Percentiles rank a stretch among this genome's conserved stretches.
These are phyloP conservation scores for Synanceia verrucosa DNA, from an alignment of 2,797 vertebrate genomes.

Conservation along the genomic window DNA sequence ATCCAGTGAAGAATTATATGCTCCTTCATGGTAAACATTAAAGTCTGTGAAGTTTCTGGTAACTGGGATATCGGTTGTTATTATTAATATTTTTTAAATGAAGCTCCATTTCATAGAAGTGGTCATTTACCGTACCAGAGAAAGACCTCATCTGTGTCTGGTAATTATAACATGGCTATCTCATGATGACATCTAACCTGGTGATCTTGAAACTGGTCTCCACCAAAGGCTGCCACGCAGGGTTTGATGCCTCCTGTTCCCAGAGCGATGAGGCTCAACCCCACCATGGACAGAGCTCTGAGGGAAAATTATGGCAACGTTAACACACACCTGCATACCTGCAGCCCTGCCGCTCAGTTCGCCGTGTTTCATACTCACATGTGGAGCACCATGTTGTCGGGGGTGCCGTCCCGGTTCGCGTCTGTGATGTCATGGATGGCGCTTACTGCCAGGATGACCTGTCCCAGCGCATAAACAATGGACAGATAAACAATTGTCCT, in stretches of 20 bases:
- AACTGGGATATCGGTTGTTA: no score
- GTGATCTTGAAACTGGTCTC: constrained; percentile 93
- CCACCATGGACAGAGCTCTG: constrained; percentile 89
- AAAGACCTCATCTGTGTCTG: no score
- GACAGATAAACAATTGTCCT: constrained; percentile 95
- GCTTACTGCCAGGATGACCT: constrained; percentile 84
- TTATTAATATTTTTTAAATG: no score
- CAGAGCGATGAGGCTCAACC: constrained; percentile 90
- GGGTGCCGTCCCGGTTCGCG: constrained; percentile 73
- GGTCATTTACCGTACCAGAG: no score
- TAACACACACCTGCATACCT: not conserved
- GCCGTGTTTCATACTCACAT: constrained; percentile 83
- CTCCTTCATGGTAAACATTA: not conserved
- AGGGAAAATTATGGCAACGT: not conserved
- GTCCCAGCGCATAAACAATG: constrained; percentile 88
- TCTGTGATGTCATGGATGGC: constrained; percentile 90
- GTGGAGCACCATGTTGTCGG: constrained; percentile 77
- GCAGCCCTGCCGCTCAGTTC: accelerated
- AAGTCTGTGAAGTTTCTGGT: no score
- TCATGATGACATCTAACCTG: constrained; percentile 83
- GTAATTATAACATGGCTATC: no score
- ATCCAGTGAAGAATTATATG: not conserved
- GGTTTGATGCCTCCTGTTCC: constrained; percentile 98
- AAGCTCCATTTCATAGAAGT: no score
- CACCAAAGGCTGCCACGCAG: constrained; percentile 96